These are phyloP conservation scores for Oceanodroma tethys DNA, from an alignment of 2,113 vertebrate species.

Conservation along the genomic window DNA sequence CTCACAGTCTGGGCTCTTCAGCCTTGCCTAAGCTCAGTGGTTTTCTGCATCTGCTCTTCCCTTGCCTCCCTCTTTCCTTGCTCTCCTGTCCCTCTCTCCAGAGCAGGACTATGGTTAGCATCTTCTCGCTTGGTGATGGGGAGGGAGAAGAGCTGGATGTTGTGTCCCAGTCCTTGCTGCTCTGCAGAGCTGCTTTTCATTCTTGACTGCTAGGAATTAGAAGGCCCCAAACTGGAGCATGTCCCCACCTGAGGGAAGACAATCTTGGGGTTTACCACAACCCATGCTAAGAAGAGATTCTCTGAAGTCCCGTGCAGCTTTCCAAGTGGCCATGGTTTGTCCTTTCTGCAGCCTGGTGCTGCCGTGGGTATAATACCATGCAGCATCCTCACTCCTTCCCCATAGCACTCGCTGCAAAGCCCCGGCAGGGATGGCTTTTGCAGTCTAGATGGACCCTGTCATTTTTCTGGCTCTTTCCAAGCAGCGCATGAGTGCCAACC, in stretches of 20 bases:
- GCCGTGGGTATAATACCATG: neutral
- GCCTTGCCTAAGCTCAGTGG: neutral
- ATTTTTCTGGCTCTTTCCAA: neutral
- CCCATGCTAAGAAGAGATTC: neutral
- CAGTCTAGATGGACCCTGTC: neutral
- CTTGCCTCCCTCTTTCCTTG: neutral
- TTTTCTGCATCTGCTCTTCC: neutral
- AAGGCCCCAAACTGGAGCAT: rapidly evolving
- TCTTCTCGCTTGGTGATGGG: neutral
- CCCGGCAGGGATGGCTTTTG: neutral
- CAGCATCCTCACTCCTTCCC: neutral
- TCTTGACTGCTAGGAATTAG: neutral
- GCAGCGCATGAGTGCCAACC: neutral
- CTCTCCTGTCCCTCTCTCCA: neutral
- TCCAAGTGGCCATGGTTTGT: neutral
- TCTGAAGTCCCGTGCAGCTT: neutral
- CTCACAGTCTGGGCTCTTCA: neutral
- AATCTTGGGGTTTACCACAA: neutral
- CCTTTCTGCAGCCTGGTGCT: neutral
- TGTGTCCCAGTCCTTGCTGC: neutral
- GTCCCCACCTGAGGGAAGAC: neutral
- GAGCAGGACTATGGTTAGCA: neutral
- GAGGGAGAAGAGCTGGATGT: neutral
- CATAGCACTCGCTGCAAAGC: rapidly evolving
- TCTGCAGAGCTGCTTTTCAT: neutral